A percentile compares a stretch with the other conserved stretches of the same genome.
These are phyloP conservation scores for Anadara kagoshimensis DNA, from an alignment of 1,140 invertebrate species.

Conservation along the genomic window DNA sequence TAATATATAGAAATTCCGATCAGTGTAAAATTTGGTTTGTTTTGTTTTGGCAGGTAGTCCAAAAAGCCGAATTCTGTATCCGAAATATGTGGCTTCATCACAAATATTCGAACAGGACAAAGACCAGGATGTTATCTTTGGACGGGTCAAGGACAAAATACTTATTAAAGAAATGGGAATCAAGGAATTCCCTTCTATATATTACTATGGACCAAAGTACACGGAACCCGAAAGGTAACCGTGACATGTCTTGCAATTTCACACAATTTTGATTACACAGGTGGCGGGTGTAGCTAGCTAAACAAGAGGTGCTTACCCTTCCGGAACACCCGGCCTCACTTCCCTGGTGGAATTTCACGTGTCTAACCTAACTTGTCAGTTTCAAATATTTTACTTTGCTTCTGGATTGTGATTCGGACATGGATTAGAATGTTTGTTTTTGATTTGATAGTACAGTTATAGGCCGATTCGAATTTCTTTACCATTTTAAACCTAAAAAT, in stretches of 20 bases:
- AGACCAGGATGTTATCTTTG: slow-evolving; percentile 48
- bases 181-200: slow-evolving; percentile 42
- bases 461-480: background rate
- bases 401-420: no score
- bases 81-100: slow-evolving; percentile 48
- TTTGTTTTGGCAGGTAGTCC: slow-evolving; percentile 39
- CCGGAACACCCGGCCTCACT: no score
- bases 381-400: no score
- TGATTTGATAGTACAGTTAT: background rate
- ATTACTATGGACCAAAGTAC: slow-evolving; percentile 30
- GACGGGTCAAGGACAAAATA: slow-evolving; percentile 37
- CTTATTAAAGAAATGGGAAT: slow-evolving; percentile 41
- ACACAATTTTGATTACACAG: no score
- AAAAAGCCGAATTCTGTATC: slow-evolving; percentile 42
- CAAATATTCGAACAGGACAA: slow-evolving; percentile 38
- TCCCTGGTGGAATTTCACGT: no score
- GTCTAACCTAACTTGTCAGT: no score
- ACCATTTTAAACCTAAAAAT: background rate
- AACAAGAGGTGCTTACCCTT: no score
- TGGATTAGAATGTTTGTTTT: no score
- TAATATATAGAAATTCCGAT: no score
- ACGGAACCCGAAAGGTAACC: slow-evolving; percentile 18
- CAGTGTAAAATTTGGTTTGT: background rate
- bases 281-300: no score
- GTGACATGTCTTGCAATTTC: background rate